Base-by-base conservation (phyloP, 2,113 vertebrate genomes). In the Vimba vimba region DNA sequence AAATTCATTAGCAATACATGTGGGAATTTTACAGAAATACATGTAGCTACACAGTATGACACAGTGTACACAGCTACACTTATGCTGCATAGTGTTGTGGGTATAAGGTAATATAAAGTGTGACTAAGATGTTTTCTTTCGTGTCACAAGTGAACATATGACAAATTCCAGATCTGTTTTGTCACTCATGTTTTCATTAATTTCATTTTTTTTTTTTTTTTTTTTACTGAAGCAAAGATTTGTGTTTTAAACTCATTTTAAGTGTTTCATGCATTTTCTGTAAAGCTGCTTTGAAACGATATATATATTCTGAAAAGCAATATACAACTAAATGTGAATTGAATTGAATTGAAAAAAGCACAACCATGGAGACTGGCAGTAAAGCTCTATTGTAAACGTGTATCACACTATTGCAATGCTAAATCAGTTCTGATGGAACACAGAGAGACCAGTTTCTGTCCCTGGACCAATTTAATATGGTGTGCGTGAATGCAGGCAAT, bases 391-490 rank as follows among this genome's bases (percentile, higher is more conserved):
- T 59, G 2, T 15, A 68, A 45, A 59, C 1, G 2, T 52, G 52
- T 12, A 19, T 66, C 57, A 45, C 52, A 33, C 21, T 0, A 55
- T 10, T 69, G 8, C n/a, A 57, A 12, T 73, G 17, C 7, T 80
- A 23, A 59, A 33, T 69, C 52, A 71, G 25, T 30, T 86, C 6
- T 33, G 36, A 79, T 68, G 62, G 60, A 79, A 85, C 66, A 27
- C 73, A 43, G 13, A 27, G 23, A 79, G 47, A 79, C 64, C 15
- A 39, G 30, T 30, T 27, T 79, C 27, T 47, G 12, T 84, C 55
- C 36, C 82, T 3, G n/a, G 9, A 23, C 17, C 47, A 45, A 64
- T 85, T 68, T 85, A 11, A 47, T n/a, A 50, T 2, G 1, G 50
- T 8, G 57, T 76, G 33, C 15, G 17, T 59, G 83, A 84, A 15